Evolutionary conservation across 2,888 invertebrate species (phyloP), one percentile per base, ranked within the genome.

Genomic region (Phymatocera aterrima): DNA sequence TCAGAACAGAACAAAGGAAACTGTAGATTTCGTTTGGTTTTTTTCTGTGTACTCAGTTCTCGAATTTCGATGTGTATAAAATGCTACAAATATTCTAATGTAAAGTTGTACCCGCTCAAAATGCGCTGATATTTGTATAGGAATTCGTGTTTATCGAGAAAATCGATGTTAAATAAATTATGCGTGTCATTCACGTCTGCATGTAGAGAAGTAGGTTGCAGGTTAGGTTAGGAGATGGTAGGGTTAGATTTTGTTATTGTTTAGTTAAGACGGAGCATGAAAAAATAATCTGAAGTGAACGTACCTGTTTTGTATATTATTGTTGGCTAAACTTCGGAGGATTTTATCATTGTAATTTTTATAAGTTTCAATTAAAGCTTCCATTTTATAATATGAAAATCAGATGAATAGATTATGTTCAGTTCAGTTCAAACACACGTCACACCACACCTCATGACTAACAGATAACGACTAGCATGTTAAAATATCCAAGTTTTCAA

Each of bases 291-390:
- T 21, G 40, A 21, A 78, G 81, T 65, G 46, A 65, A 84, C 85
- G 72, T 83, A 89, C 89, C 89, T 86, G 82, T 87, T 87, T 80
- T 83, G 82, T 80, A 89, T 84, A 15, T 83, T 84, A 72, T 84
- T 88, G 46, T 79, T 80, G 57, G 84, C 82, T 65, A 89, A 79
- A 60, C 83, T 87, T 48, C 79, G 81, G 43, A 88, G 80, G 81
- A 89, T 85, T 77, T 80, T 86, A 51, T 84, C 77, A 60, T 88
- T 88, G 31, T 84, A 78, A 80, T 78, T 72, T 57, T 79, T 78
- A 77, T 87, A 86, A n/a, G 77, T 78, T 48, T 79, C 74, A 24
- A 83, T 78, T 24, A 86, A 34, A 54, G 78, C 51, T 54, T 87
- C 85, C 86, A 88, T 88, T 80, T 64, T 82, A 77, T 60, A 18